These are phyloP conservation scores for Alfaro cultratus DNA, from an alignment of 2,797 vertebrate species.

Conservation along the genomic window DNA sequence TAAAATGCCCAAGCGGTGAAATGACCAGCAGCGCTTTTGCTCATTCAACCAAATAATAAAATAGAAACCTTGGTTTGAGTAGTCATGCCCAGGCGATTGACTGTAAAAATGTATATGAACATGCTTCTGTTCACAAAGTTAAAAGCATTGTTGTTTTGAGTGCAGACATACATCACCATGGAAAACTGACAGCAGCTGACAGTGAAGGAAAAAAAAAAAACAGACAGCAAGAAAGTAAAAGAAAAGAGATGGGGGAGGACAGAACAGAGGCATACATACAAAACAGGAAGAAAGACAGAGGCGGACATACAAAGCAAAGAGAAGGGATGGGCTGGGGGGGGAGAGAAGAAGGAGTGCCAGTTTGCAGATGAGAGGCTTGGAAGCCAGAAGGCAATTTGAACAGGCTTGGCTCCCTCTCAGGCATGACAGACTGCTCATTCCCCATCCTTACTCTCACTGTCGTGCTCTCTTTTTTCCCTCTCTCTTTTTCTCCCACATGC, in stretches of 20 bases:
- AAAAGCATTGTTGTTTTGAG: conserved; percentile 40
- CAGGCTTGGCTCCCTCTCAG: conserved; percentile 81
- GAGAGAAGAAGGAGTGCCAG: conserved; percentile 71
- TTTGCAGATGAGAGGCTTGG: conserved; percentile 81
- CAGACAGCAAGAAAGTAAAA: conserved; percentile 41
- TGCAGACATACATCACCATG: conserved; percentile 42
- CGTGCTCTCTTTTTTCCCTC: background rate
- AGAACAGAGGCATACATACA: conserved; percentile 62
- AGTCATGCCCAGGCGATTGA: background rate
- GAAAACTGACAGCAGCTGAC: conserved; percentile 59
- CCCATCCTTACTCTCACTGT: conserved; percentile 42
- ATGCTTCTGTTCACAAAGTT: conserved; percentile 30
- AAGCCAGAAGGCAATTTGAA: conserved; percentile 83
- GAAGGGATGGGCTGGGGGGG: conserved; percentile 24
- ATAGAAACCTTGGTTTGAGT: background rate
- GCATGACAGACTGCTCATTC: conserved; percentile 81
- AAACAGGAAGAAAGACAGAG: conserved; percentile 68
- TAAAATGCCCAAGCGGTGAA: background rate
- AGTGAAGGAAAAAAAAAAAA: conserved; percentile 35
- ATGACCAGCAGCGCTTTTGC: background rate
- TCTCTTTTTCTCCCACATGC: background rate
- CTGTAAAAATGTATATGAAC: background rate
- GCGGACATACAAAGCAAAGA: conserved; percentile 63
- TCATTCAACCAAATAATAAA: background rate
- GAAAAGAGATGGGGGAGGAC: conserved; percentile 44